phyloP scores from a whole-genome alignment of 2,113 vertebrate genomes.

The Centropus unirufus region DNA sequence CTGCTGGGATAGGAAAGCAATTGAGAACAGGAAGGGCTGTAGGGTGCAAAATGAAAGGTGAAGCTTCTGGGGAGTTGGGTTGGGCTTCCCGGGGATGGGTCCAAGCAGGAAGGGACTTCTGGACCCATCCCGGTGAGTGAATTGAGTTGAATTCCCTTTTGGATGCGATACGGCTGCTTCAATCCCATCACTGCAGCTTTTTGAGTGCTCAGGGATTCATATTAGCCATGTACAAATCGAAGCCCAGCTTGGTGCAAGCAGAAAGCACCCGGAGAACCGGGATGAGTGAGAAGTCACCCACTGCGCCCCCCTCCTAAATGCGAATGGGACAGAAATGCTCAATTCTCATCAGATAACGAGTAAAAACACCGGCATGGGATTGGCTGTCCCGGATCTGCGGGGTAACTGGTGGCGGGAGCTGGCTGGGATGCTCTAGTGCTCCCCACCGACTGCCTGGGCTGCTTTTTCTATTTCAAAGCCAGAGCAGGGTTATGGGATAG shows the following conservation, averaged over 20 bases:
- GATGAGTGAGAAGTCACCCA: background rate
- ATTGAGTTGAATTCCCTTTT: background rate
- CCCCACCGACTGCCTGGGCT: rapidly evolving
- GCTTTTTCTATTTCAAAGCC: background rate
- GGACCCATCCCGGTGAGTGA: rapidly evolving
- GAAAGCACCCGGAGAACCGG: background rate
- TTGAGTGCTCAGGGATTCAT: background rate
- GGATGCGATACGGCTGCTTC: background rate
- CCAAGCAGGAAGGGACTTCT: background rate
- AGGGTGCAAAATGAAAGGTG: rapidly evolving
- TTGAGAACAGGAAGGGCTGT: background rate
- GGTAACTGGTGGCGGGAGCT: background rate
- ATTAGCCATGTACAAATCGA: background rate
- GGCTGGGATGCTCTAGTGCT: background rate
- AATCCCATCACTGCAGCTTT: background rate
- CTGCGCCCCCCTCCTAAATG: background rate
- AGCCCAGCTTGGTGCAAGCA: background rate
- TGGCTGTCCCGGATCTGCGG: background rate
- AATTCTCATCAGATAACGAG: background rate
- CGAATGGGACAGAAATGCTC: rapidly evolving
- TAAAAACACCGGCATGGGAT: background rate
- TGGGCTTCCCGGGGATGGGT: rapidly evolving
- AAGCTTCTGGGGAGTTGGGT: background rate
- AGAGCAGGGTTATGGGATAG: background rate
- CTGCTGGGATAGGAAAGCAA: background rate